Evolutionary conservation across 2,113 vertebrate genomes (phyloP).

Genomic region (Tetraodon nigroviridis): DNA sequence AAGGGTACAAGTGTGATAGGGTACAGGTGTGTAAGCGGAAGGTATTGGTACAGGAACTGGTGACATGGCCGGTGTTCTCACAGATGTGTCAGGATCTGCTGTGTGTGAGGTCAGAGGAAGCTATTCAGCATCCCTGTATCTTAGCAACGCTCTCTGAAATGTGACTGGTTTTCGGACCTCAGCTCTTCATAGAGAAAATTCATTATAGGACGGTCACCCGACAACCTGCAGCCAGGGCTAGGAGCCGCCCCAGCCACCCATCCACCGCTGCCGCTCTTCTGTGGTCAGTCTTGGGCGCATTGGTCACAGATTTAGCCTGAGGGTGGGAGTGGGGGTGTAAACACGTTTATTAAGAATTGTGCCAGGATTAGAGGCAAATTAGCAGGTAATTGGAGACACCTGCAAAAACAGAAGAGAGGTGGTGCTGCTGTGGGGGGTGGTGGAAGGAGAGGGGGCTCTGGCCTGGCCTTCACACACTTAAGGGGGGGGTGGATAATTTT

Average conservation of each 20-base stretch:
- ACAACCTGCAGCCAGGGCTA: conserved; percentile 90
- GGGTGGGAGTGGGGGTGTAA: conserved; percentile 14
- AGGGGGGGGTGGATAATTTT: conserved; percentile 44
- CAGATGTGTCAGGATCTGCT: conserved; percentile 87
- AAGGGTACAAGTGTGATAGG: not conserved
- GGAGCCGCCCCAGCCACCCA: conserved; percentile 77
- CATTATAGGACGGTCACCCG: conserved; percentile 74
- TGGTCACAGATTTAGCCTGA: conserved; percentile 10
- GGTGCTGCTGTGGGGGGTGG: conserved; percentile 66
- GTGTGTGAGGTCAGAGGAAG: conserved; percentile 99
- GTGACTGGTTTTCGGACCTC: conserved; percentile 90
- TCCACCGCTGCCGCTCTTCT: conserved; percentile 71
- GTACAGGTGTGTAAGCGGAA: not conserved
- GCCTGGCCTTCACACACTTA: conserved; percentile 67
- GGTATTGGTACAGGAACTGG: conserved; percentile 80
- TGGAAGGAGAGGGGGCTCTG: conserved; percentile 47
- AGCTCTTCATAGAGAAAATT: conserved; percentile 68
- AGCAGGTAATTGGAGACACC: conserved; percentile 85
- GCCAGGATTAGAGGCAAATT: conserved; percentile 81
- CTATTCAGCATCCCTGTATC: conserved; percentile 96
- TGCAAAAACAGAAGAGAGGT: conserved; percentile 78
- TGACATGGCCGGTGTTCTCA: conserved; percentile 82
- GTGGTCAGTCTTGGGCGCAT: conserved; percentile 4
- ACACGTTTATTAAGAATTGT: conserved; percentile 73
- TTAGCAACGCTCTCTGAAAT: conserved; percentile 96